Conservation (phyloP, 2,888 invertebrate species). For the Leptopilina syphax region DNA sequence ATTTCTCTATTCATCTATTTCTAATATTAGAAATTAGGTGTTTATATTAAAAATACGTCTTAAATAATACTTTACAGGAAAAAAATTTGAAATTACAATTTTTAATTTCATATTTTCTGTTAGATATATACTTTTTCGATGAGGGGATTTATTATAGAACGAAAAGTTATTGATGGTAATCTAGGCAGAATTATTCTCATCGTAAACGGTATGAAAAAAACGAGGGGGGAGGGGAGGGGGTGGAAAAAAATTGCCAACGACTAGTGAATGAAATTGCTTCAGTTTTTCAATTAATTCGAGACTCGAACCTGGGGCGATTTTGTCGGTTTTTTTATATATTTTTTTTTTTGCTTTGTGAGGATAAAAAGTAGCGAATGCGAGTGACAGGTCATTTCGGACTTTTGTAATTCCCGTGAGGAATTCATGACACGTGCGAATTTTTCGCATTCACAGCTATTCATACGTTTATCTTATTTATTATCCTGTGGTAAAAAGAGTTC, state of each 20-base stretch:
- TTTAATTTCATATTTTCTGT: too few relatives aligned
- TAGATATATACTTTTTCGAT: too few relatives aligned
- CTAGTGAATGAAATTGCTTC: constrained; percentile 65
- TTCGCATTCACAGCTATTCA: not conserved
- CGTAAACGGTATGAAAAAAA: constrained; percentile 12
- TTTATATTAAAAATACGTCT: too few relatives aligned
- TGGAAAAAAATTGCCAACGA: constrained; percentile 35
- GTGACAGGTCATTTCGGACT: constrained; percentile 63
- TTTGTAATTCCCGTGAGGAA: constrained; percentile 47
- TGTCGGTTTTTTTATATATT: not conserved
- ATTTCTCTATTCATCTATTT: too few relatives aligned
- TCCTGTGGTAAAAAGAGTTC: not conserved
- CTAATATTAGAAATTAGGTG: too few relatives aligned
- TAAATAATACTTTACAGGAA: too few relatives aligned
- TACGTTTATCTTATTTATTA: constrained; percentile 26
- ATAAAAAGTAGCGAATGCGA: constrained; percentile 57
- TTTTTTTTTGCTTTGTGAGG: constrained; percentile 38
- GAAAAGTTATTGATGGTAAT: not conserved
- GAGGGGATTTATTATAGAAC: not conserved
- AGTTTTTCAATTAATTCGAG: constrained; percentile 70
- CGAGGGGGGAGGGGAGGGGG: not conserved
- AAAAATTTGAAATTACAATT: too few relatives aligned
- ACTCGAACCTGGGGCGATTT: constrained; percentile 49
- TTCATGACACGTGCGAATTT: constrained; percentile 25
- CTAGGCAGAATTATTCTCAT: constrained; percentile 2